Base-by-base conservation (phyloP, 1,140 invertebrate species). In the Caenorhabditis inopinata region DNA sequence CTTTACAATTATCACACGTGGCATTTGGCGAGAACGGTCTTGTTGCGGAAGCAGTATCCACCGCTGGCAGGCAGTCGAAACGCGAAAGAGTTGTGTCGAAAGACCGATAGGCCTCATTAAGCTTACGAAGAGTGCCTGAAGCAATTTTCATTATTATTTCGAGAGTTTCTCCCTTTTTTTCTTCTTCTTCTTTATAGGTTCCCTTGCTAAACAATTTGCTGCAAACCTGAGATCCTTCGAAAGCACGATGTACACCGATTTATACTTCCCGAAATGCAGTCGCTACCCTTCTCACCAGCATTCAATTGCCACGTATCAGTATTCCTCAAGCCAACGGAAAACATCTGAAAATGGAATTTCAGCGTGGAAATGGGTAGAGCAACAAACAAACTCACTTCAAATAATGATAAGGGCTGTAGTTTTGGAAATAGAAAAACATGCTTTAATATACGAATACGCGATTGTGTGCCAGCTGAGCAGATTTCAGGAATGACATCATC, bases 11-110 rank as follows among this genome's bases (percentile, higher is more conserved):
- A 6, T 80, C 62, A 78, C 86, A 87, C 4, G 87, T 88, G 18
- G 83, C 87, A 79, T 87, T 87, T 1, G 86, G 86, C n/a, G 87
- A 88, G 73, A 88, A 87, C 21, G 87, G 87, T 49, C 87, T 68
- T 27, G 87, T 88, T 14, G 86, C 85, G 23, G 83, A 84, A 12
- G 80, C 75, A 23, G 83, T 86, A 46, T 87, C 83, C 2, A 86
- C 82, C 2, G 86, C 84, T 27, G 87, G 78, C 14, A 83, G 79
- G 76, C 86, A 87, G 81, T 87, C 86, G 81, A 87, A 87, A 21
- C 86, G 85, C 11, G 81, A 53, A 14, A 87, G 79, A 38, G 78
- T 62, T 35, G 38, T 45, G 62, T 79, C 73, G 78, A 79, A 79
- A 74, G 78, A 79, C 78, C 78, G 32, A 68, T 68, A 68, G 58